Base-by-base conservation (phyloP, 2,113 vertebrate genomes). In the Syngnathus scovelli region DNA sequence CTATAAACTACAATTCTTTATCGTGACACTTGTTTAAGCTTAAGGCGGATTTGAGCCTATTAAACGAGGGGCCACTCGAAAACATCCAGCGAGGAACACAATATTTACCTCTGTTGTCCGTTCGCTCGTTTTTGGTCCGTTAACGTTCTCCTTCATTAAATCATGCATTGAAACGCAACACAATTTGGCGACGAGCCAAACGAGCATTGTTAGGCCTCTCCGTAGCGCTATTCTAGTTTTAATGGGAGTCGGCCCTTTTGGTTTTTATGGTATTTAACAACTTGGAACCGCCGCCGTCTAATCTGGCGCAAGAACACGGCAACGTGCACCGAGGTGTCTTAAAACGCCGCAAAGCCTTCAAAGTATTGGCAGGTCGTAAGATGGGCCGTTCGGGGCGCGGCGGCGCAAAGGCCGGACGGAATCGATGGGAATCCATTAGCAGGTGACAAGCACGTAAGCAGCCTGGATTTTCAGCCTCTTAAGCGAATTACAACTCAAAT, bases 341-440 rank as follows among this genome's bases (percentile, higher is more conserved):
- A 52, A 69, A 46, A 64, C 44, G 49, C 70, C 65, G 66, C 46
- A 71, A 75, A 38, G 43, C 61, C 64, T 68, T 79, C 36, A 78
- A 73, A 80, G 77, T 74, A 79, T 85, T 69, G 81, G 66, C 76
- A 79, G 64, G 61, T 48, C 6, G 80, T 76, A 58, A 33, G 66
- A 83, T 69, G 70, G 21, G 64, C 71, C 12, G 11, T 7, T 38
- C 13, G 7, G 11, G 19, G 60, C 23, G 56, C 13, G n/a, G n/a
- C n/a, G 15, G 9, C 16, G 16, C 21, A 11, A 44, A 62, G 61
- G 61, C 61, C 61, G 15, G 36, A 64, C 76, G 37, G 6, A 83
- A 88, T 86, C 86, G 81, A 86, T 86, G 73, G 56, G 61, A 76
- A 75, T 81, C 78, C 77, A 85, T 85, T 81, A 83, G 78, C 74